These are phyloP conservation scores for Isichthys henryi DNA, from an alignment of 2,113 vertebrate species.

Conservation along the genomic window DNA sequence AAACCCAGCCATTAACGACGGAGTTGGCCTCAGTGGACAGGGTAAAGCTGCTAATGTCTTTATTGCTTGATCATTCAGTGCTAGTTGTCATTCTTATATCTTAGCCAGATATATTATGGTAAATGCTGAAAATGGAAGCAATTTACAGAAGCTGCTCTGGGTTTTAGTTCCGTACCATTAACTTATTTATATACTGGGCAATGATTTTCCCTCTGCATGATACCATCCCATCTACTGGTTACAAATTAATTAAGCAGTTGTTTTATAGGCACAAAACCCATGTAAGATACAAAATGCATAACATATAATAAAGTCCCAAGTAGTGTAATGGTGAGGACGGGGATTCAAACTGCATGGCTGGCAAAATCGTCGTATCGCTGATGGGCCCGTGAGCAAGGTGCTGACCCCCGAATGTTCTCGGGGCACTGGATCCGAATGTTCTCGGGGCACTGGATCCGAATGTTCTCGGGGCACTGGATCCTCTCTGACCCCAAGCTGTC, in stretches of 20 bases:
- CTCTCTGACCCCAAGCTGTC: neutral
- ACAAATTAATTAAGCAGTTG: neutral
- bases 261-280: neutral
- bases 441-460: too few relatives aligned
- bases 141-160: neutral
- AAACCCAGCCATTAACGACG: conserved; percentile 53
- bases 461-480: neutral
- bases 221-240: neutral
- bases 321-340: too few relatives aligned
- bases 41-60: conserved; percentile 38
- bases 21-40: conserved; percentile 51
- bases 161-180: neutral
- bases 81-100: neutral
- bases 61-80: neutral
- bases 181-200: neutral
- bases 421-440: neutral
- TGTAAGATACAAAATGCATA: neutral
- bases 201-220: neutral
- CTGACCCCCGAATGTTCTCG: neutral
- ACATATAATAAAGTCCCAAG: neutral
- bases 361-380: too few relatives aligned
- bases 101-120: neutral
- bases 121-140: neutral
- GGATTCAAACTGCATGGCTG: too few relatives aligned
- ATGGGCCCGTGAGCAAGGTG: neutral